Conservation (phyloP, 2,113 vertebrate species). For the Chaenogobius annularis region DNA sequence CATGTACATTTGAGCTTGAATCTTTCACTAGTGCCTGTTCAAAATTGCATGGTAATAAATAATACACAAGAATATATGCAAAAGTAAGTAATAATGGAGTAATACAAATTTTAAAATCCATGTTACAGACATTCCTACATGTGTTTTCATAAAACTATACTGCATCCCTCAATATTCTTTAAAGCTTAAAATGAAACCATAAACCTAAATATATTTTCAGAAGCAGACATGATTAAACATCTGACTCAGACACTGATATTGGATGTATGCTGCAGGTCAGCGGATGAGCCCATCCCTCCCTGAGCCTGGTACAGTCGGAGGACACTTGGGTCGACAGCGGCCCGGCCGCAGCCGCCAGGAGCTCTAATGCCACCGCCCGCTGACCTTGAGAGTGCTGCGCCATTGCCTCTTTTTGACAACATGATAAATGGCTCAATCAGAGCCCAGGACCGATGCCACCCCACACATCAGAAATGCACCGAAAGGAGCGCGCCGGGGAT, state of each 20-base stretch:
- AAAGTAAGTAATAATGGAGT: neutral
- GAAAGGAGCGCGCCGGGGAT: conserved; percentile 56
- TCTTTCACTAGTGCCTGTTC: too few relatives aligned
- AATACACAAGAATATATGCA: neutral
- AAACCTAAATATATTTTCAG: neutral
- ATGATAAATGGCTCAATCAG: conserved; percentile 81
- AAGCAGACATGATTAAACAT: neutral
- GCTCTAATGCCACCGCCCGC: conserved; percentile 66
- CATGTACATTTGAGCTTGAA: too few relatives aligned
- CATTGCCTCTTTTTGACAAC: conserved; percentile 72
- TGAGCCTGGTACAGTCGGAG: conserved; percentile 26
- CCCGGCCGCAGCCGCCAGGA: conserved; percentile 39
- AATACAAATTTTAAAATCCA: neutral
- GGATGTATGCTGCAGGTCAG: conserved; percentile 13
- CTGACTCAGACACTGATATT: neutral
- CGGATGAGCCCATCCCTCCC: conserved; percentile 20
- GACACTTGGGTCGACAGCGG: conserved; percentile 35
- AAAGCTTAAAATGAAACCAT: neutral
- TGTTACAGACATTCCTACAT: neutral
- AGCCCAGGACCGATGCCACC: conserved; percentile 61
- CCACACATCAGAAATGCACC: conserved; percentile 63
- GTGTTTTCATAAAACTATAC: neutral
- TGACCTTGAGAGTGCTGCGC: conserved; percentile 77
- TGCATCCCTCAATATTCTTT: neutral
- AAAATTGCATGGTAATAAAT: too few relatives aligned